Base-by-base conservation (phyloP, 2,113 vertebrate genomes). In the Silurus meridionalis region DNA sequence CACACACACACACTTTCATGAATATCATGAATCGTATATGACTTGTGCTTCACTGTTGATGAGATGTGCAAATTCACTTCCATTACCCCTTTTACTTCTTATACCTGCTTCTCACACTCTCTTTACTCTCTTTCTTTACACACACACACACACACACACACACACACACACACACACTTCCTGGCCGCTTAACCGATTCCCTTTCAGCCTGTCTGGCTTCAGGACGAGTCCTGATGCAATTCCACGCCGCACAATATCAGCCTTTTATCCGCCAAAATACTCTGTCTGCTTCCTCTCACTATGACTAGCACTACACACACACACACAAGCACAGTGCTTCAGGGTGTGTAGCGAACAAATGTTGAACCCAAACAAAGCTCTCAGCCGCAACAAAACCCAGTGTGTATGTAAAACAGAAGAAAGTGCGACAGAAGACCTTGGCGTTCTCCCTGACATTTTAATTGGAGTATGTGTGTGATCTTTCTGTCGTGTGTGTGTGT, bases 91-190 rank as follows among this genome's bases (percentile, higher is more conserved):
- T 67, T 82, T 64, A 64, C 17, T 37, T 23, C 25, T 57, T 57
- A 57, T 48, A 37, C 78, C 57, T 53, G 23, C 58, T 25, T 58
- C 28, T 37, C 28, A 37, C 28, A 37, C 77, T 58, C 53, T 78
- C 52, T 55, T 46, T 57, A 7, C 57, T 93, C 90, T 90, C 60
- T 67, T 0, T 19, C 85, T 89, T 84, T 84, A 17, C 11, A 14
- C n/a, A 50, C 71, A 14, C 37, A 28, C 25, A 67, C n/a, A 69
- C 66, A 15, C 66, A 67, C 66, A 50, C 71, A 50, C 71, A 52
- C 71, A 75, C 48, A 52, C 48, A 3, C 50, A 37, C 75, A 55
- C 21, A 5, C 19, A 52, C 15, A 90, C 92, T 92, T 88, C 88
- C 89, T 52, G 55, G 57, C 21, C 5, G 83, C n/a, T 78, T 84